Evolutionary conservation across 2,888 invertebrate genomes (phyloP).

Genomic region (Pseudoips prasinana): DNA sequence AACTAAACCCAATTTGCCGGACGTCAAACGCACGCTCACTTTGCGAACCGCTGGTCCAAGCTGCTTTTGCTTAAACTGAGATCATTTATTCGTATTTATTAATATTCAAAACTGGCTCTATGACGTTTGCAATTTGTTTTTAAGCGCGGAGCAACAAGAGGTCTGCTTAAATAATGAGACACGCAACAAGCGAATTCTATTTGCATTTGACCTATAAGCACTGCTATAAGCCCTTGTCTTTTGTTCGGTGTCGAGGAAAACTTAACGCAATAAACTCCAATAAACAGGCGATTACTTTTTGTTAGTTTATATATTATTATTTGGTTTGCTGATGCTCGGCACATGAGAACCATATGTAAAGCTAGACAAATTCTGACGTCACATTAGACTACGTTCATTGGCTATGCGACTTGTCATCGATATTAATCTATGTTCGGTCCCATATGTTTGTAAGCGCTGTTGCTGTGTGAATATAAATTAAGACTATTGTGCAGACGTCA

Average conservation of each 20-base stretch:
- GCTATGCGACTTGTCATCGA: constrained; percentile 49
- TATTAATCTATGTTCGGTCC: constrained; percentile 53
- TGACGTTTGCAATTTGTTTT: constrained; percentile 70
- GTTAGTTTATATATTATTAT: neutral
- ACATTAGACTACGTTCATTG: constrained; percentile 19
- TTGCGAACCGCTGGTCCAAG: constrained; percentile 47
- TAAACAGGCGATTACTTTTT: constrained; percentile 11
- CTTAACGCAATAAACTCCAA: constrained; percentile 18
- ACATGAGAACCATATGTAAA: constrained; percentile 10
- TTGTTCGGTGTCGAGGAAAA: constrained; percentile 39
- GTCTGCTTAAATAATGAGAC: constrained; percentile 53
- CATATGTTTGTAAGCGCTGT: constrained; percentile 44
- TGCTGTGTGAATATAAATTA: constrained; percentile 61
- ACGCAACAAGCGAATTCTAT: constrained; percentile 71
- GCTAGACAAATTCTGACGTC: constrained; percentile 7
- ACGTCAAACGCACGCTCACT: constrained; percentile 48
- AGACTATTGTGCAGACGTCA: constrained; percentile 43
- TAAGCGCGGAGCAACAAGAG: constrained; percentile 55
- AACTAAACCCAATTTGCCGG: constrained; percentile 44
- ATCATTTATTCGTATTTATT: constrained; percentile 67
- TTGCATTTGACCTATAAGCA: constrained; percentile 60
- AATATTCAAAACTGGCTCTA: constrained; percentile 69
- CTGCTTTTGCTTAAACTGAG: constrained; percentile 47
- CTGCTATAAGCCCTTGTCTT: constrained; percentile 55
- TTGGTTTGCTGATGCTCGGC: neutral